Conservation (phyloP, 2,888 invertebrate species). For the Lycia hirtaria region DNA sequence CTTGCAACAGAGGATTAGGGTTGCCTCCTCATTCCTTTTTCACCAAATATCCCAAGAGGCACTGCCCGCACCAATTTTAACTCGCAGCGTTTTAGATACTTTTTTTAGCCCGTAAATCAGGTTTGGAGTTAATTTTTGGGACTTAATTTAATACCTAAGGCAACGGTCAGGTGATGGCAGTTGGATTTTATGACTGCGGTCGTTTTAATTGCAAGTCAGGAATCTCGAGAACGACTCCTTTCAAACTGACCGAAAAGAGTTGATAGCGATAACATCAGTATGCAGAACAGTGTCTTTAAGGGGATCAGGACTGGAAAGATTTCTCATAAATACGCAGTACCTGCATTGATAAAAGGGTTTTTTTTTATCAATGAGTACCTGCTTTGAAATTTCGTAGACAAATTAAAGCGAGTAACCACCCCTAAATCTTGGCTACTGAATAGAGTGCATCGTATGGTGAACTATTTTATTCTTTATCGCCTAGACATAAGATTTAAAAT, state of each 20-base stretch:
- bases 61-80: constrained; percentile 32
- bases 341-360: constrained; percentile 21
- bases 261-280: constrained; percentile 13
- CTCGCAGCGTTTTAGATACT: constrained; percentile 40
- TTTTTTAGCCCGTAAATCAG: constrained; percentile 51
- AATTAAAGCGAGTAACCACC: constrained; percentile 30
- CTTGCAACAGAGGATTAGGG: constrained; percentile 56
- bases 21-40: constrained; percentile 53
- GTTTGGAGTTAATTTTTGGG: constrained; percentile 49
- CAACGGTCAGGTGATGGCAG: constrained; percentile 26
- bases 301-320: constrained; percentile 12
- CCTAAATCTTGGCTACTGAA: constrained; percentile 29
- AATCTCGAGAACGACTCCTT: constrained; percentile 18
- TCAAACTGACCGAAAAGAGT: constrained; percentile 6
- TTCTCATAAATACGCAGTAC: constrained; percentile 21
- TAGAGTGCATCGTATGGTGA: constrained; percentile 17
- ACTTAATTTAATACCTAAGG: constrained; percentile 31
- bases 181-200: constrained; percentile 27
- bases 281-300: constrained; percentile 16
- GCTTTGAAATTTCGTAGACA: constrained; percentile 28
- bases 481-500: constrained; percentile 29
- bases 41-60: constrained; percentile 48
- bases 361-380: constrained; percentile 18
- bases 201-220: constrained; percentile 26
- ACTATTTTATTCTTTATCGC: constrained; percentile 33